Evolutionary conservation across 2,888 invertebrate genomes (phyloP), one percentile per base, ranked within the genome.

Genomic region (Agrypnus murinus): DNA sequence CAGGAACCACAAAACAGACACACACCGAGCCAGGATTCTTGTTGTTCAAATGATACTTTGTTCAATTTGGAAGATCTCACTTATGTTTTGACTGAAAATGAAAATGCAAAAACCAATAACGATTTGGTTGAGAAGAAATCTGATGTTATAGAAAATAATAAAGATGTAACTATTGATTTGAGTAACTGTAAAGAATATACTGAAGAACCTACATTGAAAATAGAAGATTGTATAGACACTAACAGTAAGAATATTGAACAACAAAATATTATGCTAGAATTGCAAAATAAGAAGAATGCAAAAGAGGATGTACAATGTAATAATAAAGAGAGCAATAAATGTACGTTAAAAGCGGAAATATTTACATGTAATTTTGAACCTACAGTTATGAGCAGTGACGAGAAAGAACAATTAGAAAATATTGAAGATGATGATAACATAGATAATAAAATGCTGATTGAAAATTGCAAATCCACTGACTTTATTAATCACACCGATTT

Each of bases 11-110:
- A 74, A 38, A 78, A 83, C 66, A 75, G 81, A 12, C 83, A 85
- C 71, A 89, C 90, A 0, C 89, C 89, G 32, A 90, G 90, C 81
- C 90, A 90, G 75, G 90, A 90, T 79, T 90, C 90, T 2, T 90
- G 90, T 87, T 90, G 90, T 81, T 90, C 90, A 19, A 90, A 90
- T 80, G 90, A 90, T 76, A 90, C 90, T 0, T 82, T 90, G 1
- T 90, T 90, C 81, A 90, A 90, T 78, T 87, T 90, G 34, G 90
- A 90, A 78, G 90, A 90, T 73, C 76, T 86, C 53, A 82, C 81
- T 19, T 80, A 72, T 69, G 81, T 69, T 17, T 73, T 75, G 10
- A 76, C 72, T 53, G 80, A 80, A 59, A 63, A 50, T 15, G 81
- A 81, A 50, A 76, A 75, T 36, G 5, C 6, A 7, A 17, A 36